Percentiles rank a stretch among this genome's conserved stretches.
phyloP scores from a whole-genome alignment of 2,113 vertebrate genomes.

The Tor tambroides region DNA sequence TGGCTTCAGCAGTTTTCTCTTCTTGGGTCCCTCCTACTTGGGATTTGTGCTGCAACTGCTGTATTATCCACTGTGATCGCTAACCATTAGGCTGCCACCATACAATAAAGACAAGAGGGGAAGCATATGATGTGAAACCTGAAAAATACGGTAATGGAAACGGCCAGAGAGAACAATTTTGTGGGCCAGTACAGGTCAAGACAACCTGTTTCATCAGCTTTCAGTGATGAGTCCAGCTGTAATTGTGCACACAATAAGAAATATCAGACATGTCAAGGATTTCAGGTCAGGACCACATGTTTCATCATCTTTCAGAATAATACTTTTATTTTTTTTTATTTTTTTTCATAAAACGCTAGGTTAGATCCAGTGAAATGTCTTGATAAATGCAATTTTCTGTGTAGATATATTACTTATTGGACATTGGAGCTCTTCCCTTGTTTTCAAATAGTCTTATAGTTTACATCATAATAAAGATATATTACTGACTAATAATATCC shows the following conservation, averaged over 20 bases:
- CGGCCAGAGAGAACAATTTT: neutral
- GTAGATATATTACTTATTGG: neutral
- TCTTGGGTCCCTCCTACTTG: neutral
- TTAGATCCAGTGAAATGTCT: neutral
- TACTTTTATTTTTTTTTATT: too few species aligned
- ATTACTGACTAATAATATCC: neutral
- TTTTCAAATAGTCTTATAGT: neutral
- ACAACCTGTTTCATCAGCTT: neutral
- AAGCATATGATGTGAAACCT: neutral
- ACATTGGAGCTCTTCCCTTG: neutral
- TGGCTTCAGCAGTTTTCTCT: constrained; percentile 1
- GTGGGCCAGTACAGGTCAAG: neutral
- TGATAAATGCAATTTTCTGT: neutral
- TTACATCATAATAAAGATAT: neutral
- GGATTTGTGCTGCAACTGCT: neutral
- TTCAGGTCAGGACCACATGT: neutral
- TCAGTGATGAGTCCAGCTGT: neutral
- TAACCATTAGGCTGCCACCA: neutral
- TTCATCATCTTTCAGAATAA: neutral
- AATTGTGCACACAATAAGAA: neutral
- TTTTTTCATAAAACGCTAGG: neutral
- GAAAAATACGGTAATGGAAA: neutral
- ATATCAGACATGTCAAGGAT: neutral
- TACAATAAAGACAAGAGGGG: neutral
- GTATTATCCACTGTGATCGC: neutral